Conservation (phyloP, 2,797 vertebrate species). For the Sebastes nivosus region DNA sequence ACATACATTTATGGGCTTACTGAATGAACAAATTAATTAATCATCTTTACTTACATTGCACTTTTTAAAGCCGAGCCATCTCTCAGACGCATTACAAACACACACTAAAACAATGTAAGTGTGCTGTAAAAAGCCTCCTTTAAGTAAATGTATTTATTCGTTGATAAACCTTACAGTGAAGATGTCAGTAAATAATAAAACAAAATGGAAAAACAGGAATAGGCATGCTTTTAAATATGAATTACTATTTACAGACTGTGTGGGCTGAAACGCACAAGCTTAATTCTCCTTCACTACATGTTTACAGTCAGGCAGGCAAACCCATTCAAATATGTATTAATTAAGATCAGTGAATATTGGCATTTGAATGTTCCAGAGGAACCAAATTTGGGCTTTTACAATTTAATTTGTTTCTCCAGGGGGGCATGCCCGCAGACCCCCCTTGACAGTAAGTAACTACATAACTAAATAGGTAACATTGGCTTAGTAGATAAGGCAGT, state of each 20-base stretch:
- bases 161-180: no score
- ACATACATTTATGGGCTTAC: background rate
- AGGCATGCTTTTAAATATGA: background rate
- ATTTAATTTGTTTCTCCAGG: no score
- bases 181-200: background rate
- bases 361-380: background rate
- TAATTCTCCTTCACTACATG: background rate
- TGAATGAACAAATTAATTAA: background rate
- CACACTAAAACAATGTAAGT: background rate
- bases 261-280: background rate
- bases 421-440: fast-evolving
- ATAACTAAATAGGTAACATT: no score
- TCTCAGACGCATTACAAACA: background rate
- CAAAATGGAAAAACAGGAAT: background rate
- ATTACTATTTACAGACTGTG: background rate
- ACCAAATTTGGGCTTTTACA: background rate
- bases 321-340: background rate
- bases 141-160: no score
- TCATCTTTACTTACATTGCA: background rate
- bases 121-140: no score
- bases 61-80: background rate
- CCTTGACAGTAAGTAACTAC: fast-evolving
- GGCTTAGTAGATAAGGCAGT: no score
- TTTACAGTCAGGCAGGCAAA: background rate
- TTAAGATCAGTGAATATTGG: background rate